Evolutionary conservation across 2,888 invertebrate species (phyloP), one percentile per base, ranked within the genome.

Genomic region (Gymnosoma rotundatum): DNA sequence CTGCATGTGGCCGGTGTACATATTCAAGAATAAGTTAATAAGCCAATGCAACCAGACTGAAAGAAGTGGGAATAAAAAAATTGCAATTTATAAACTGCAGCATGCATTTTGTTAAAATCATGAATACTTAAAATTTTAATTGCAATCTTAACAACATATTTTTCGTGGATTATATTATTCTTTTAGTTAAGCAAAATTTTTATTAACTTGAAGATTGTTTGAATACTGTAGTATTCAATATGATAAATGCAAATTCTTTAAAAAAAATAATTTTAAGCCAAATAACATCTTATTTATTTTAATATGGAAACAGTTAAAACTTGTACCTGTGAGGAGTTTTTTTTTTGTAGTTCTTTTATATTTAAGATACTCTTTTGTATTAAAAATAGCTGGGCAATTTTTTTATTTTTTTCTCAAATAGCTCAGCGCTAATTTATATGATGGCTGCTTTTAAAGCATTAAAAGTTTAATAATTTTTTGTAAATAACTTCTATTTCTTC

Each of bases 1-100:
- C 84, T 74, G 78, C 78, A 84, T 84, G 84, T 74, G 84, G 84
- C 74, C 78, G 74, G 74, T 81, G 69, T 36, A 42, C 32, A 36
- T 56, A 60, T 58, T 70, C 64, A 69, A 70, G 45, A 56, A 76
- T 64, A 52, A 60, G 67, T 60, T 78, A 73, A 78, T 60, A 81
- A 84, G 56, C 38, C 58, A 74, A 54, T 70, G 70, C 10, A 64
- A 3, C 20, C 5, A 36, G 48, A 60, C 38, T 50, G 36, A 60
- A 69, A 14, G 42, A 60, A 66, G 42, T 45, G 38, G 48, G 20
- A 58, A 14, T 58, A 32, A 20, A n/a, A 9, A 10, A 36, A 52
- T 36, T 56, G 18, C 32, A 70, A 12, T 52, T 66, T 60, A 6
- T 21, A 60, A 52, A 54, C 42, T 76, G 52, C 36, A 48, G 52